Conservation (phyloP, 37 sponge, comb jelly and placozoan genomes). For the Aphrocallistes beatrix region DNA sequence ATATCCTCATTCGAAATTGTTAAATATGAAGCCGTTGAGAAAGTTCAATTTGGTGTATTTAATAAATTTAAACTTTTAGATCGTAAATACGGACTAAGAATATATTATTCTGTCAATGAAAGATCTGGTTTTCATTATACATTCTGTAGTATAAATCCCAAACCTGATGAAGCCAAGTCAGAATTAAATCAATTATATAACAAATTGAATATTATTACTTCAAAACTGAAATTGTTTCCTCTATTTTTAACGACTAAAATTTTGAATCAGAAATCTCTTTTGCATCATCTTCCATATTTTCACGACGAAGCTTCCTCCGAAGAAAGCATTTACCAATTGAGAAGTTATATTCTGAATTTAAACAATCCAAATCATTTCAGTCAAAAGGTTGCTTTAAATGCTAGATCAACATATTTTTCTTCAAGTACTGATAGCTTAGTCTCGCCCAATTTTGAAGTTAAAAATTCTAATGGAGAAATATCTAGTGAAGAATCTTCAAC, state of each 20-base stretch:
- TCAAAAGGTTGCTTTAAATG: background rate
- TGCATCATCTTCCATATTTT: background rate
- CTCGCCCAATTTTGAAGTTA: background rate
- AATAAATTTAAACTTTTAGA: slow-evolving; percentile 6
- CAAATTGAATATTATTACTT: background rate
- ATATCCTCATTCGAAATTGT: background rate
- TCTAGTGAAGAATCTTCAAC: background rate
- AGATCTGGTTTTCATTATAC: background rate
- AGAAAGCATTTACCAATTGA: background rate
- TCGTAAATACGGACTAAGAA: background rate
- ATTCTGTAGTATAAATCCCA: background rate
- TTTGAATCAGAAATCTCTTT: background rate
- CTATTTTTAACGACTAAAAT: background rate
- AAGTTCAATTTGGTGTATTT: background rate
- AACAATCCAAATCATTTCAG: too few relatives aligned
- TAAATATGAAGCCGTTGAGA: background rate
- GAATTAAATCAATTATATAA: background rate
- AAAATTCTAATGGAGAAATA: background rate
- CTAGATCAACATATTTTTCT: too few relatives aligned
- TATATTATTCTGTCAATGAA: background rate
- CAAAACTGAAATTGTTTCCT: background rate
- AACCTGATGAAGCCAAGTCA: background rate
- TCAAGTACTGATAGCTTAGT: background rate
- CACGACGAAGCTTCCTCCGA: background rate
- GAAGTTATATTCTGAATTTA: background rate